Evolutionary conservation across 2,113 vertebrate species (phyloP), one percentile per base, ranked within the genome.

Genomic region (Naja naja): DNA sequence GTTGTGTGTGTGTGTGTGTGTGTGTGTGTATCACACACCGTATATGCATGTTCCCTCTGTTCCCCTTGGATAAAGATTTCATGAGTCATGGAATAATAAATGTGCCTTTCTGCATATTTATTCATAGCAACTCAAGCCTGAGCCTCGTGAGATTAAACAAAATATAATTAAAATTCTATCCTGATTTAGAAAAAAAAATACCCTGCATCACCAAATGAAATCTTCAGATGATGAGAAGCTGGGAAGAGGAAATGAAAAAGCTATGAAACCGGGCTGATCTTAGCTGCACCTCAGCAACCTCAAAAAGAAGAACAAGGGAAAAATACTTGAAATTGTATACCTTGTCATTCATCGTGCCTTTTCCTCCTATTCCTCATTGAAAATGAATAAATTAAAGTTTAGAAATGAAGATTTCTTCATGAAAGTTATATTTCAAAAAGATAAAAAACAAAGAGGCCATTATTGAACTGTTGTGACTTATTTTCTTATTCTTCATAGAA

Each of bases 41-140:
- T 81, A 43, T 22, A 43, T 0, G 7, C 74, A 8, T 18, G 39
- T 81, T 81, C 34, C 90, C 92, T 39, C 0, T 14, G 47, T 87
- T 95, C 94, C 93, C 93, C 45, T 85, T 93, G 93, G 95, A 93
- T 85, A 88, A 69, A 90, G 22, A 92, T 94, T 94, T 60, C 92
- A 2, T 85, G 95, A 95, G 92, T 94, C 96, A 94, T 0, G 81
- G 90, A 87, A 23, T 45, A 30, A 87, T 90, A 88, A 89, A 90
- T 87, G 90, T 22, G 43, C 88, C 91, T 60, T 90, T 60, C 91
- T 94, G 22, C 20, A 1, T 56, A 89, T 92, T 94, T 94, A 96
- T 95, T 95, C 93, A 85, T 85, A 92, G 95, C 92, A 92, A 90
- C 43, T 1, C 1, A 0, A 94, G 93, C 39, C 95, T 91, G 2